Base-by-base conservation (phyloP, 2,888 invertebrate species). In the Andrena fulva region DNA sequence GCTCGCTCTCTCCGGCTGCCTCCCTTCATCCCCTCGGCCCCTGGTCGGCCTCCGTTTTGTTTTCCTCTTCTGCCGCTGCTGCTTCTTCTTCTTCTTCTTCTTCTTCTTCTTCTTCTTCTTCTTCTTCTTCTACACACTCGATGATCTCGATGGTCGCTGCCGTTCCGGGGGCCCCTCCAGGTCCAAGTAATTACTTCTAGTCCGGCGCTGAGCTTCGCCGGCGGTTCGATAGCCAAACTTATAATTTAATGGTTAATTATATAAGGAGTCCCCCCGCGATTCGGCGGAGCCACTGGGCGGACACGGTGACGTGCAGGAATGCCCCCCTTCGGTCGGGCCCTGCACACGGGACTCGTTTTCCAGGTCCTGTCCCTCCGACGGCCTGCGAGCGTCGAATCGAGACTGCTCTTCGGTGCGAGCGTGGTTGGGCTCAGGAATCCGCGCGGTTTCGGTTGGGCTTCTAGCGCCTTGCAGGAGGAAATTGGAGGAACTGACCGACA, bases 171-270 rank as follows among this genome's bases (percentile, higher is more conserved):
- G 76, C 75, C 80, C 82, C 76, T 74, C 67, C 70, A n/a, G 88
- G 84, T 78, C 71, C 82, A 81, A 89, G 92, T 92, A 93, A 93
- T 93, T 93, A 92, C 92, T 92, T 91, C 91, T 92, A 92, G 91
- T 88, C 91, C 90, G 89, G 84, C 77, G 90, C 89, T 89, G 89
- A 86, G 87, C 91, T 90, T 91, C 87, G 89, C 92, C 87, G 89
- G 89, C 89, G 89, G 89, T 91, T 91, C 93, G 92, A 93, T 93
- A 93, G 92, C 93, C 92, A 91, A 93, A 93, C 93, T 94, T 93
- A 93, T 94, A 94, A 94, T 94, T 94, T 93, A 93, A 93, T 93
- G 93, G 92, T 94, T 93, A 94, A 94, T 94, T 94, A 93, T 93
- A 93, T 92, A 93, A 93, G 92, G 92, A 92, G 91, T 89, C 90